Evolutionary conservation across 1,140 invertebrate species (phyloP), one percentile per base, ranked within the genome.

Genomic region (Laupala kohalensis): DNA sequence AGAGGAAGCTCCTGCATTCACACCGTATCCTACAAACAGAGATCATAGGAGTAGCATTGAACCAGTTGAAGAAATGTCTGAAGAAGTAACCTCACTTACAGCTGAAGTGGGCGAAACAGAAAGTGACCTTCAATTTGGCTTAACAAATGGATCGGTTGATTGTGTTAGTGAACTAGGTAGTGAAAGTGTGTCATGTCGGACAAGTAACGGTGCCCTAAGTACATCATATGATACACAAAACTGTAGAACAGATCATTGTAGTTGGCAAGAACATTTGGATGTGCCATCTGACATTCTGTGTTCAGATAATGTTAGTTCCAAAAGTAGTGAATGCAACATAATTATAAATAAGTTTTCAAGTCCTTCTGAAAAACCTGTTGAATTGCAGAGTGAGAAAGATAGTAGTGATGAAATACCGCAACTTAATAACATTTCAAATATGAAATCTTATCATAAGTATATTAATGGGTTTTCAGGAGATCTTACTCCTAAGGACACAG

Each of bases 1-100:
- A 23, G 75, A 76, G 70, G 68, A 63, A 62, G 63, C 64, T 25
- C 66, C 62, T 71, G 72, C 19, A 64, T 73, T 66, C 62, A 25
- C 29, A 23, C 37, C 69, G 4, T 3, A 63, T 2, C 71, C 73
- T 69, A 75, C 71, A 28, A 72, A 74, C 66, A 75, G 73, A 27
- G 29, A 19, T 29, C 13, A 23, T 29, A 68, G 67, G 19, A 68
- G 19, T 15, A 67, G 66, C 19, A 68, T 68, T 28, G 29, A 68
- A 2, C 29, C 28, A 37, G 67, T 68, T 6, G 28, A 68, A 19
- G 67, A 68, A 29, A 19, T 68, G 13, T 29, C 67, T 28, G 67
- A 68, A 28, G 66, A 67, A 37, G 67, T 68, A 23, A 68, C 28
- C 4, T 23, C 23, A 9, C 28, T 68, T 25, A 68, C 67, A 2